Conservation (phyloP, 2,888 invertebrate species). For the Dichetophora obliterata region DNA sequence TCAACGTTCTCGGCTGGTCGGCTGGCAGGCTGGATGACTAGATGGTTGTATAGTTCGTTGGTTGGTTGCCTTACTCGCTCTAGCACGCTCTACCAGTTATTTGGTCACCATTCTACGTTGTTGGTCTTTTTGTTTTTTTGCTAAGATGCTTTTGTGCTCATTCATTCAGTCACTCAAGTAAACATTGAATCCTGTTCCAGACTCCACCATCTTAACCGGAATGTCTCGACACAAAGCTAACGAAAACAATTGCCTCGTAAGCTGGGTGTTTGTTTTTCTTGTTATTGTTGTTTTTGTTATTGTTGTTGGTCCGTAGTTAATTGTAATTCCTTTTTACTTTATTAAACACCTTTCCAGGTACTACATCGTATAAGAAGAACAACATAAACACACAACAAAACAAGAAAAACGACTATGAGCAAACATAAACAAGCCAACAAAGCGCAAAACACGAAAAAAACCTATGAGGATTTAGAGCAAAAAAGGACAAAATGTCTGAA, state of each 20-base stretch:
- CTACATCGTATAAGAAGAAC: slow-evolving; percentile 33
- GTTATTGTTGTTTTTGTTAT: slow-evolving; percentile 23
- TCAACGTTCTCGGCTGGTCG: slow-evolving; percentile 1
- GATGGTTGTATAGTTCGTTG: neutral
- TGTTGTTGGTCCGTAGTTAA: slow-evolving; percentile 49
- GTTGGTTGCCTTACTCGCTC: neutral
- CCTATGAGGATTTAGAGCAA: slow-evolving; percentile 15
- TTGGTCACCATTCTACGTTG: neutral
- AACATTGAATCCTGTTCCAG: neutral
- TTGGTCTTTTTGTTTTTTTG: neutral
- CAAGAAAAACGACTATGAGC: slow-evolving; percentile 24
- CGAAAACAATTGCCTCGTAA: no score
- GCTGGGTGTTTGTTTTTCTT: neutral
- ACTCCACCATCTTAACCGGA: neutral
- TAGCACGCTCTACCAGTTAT: neutral
- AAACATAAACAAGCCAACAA: slow-evolving; percentile 35
- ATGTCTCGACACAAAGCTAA: no score
- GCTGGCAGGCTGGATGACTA: neutral
- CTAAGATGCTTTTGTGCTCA: neutral
- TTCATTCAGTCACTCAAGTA: neutral
- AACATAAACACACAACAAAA: slow-evolving; percentile 28
- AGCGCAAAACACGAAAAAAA: slow-evolving; percentile 25
- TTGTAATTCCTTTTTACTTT: slow-evolving; percentile 54
- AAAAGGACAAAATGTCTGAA: slow-evolving; percentile 4
- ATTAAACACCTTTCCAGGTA: slow-evolving; percentile 53